Conservation (phyloP, 1,140 invertebrate genomes). For the Aphaenogaster rudis region DNA sequence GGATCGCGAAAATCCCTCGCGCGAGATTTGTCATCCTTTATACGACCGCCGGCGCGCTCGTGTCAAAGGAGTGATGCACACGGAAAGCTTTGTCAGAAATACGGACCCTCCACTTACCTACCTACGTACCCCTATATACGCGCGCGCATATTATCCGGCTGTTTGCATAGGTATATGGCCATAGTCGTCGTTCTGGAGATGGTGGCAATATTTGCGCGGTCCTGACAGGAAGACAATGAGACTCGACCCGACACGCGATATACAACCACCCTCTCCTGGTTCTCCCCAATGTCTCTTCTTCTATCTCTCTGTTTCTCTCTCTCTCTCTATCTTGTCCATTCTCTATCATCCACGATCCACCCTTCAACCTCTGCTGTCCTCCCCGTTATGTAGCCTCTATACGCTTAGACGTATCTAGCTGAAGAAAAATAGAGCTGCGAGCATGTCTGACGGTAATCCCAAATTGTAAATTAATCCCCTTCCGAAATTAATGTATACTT, state of each 20-base stretch:
- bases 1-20: conserved; percentile 67
- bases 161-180: conserved; percentile 65
- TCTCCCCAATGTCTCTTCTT: conserved; percentile 56
- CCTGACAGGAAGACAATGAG: conserved; percentile 85
- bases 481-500: conserved; percentile 79
- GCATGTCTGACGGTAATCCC: conserved; percentile 80
- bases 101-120: conserved; percentile 78
- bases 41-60: conserved; percentile 63
- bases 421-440: conserved; percentile 28
- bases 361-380: conserved; percentile 73
- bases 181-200: conserved; percentile 78
- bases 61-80: conserved; percentile 79
- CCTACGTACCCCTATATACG: conserved; percentile 57
- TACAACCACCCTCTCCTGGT: conserved; percentile 69
- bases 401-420: conserved; percentile 67
- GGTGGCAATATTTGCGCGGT: conserved; percentile 86
- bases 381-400: conserved; percentile 51
- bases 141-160: conserved; percentile 39
- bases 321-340: conserved; percentile 58
- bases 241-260: conserved; percentile 81
- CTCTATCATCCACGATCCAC: conserved; percentile 81
- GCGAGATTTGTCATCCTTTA: conserved; percentile 70
- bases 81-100: conserved; percentile 80
- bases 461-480: conserved; percentile 82
- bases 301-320: conserved; percentile 27